A percentile compares a stretch with the other conserved stretches of the same genome.
Evolutionary conservation across 1,140 invertebrate species (phyloP).

Genomic region (Ostrea edulis): DNA sequence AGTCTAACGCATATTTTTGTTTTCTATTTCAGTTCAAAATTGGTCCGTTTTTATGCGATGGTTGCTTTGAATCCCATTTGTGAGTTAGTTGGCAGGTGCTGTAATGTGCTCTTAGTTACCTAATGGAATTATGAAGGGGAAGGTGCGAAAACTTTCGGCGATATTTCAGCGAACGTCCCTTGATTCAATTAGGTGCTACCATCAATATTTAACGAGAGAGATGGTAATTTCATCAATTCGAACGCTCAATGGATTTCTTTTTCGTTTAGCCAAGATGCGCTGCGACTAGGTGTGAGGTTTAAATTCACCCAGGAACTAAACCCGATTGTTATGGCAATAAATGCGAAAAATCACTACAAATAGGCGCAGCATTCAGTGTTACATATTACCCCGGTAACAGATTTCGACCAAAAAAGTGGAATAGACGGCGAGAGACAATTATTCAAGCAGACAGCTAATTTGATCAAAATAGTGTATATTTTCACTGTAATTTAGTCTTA

Average conservation of each 20-base stretch:
- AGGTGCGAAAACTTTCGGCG: constrained; percentile 67
- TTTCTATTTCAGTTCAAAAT: not conserved
- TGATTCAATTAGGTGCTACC: constrained; percentile 68
- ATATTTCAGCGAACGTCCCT: constrained; percentile 64
- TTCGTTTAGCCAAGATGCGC: constrained; percentile 57
- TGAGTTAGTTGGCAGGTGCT: constrained; percentile 50
- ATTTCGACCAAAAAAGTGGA: constrained; percentile 57
- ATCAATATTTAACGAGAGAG: constrained; percentile 70
- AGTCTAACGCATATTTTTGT: not conserved
- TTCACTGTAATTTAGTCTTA: constrained; percentile 37
- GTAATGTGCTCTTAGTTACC: constrained; percentile 53
- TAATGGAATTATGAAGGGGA: constrained; percentile 65
- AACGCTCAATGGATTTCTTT: constrained; percentile 63
- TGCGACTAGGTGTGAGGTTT: constrained; percentile 65
- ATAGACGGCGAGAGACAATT: constrained; percentile 54
- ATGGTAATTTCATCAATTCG: constrained; percentile 67
- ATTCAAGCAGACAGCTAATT: constrained; percentile 59
- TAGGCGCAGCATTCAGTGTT: constrained; percentile 51
- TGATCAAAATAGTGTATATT: constrained; percentile 49
- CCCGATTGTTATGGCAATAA: constrained; percentile 64
- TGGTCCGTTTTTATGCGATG: not conserved
- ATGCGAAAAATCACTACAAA: constrained; percentile 66
- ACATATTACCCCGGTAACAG: constrained; percentile 51
- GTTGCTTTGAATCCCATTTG: constrained; percentile 33
- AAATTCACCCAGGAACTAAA: constrained; percentile 68